Evolutionary conservation across 2,113 vertebrate species (phyloP).

Genomic region (Prinia subflava): DNA sequence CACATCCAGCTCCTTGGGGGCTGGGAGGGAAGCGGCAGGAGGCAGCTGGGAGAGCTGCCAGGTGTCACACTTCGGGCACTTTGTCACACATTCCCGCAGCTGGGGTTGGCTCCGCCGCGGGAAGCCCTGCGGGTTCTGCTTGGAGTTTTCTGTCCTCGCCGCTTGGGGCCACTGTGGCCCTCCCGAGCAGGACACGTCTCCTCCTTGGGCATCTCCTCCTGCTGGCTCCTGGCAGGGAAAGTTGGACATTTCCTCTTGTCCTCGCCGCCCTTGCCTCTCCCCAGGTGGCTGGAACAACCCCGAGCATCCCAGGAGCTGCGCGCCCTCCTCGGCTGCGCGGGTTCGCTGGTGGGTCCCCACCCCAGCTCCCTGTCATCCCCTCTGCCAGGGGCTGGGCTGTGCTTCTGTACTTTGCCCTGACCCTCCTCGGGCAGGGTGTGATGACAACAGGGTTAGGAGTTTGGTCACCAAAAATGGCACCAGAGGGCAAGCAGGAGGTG

Average conservation of each 20-base stretch:
- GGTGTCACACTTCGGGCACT: constrained; percentile 59
- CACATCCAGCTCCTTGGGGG: constrained; percentile 37
- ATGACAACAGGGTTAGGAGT: not conserved
- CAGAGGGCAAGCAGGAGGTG: not conserved
- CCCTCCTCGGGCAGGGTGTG: not conserved
- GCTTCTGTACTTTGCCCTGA: not conserved
- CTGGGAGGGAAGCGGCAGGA: constrained; percentile 54
- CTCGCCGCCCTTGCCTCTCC: not conserved
- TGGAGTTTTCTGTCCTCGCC: constrained; percentile 23
- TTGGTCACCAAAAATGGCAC: not conserved
- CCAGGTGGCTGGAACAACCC: not conserved
- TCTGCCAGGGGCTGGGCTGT: not conserved
- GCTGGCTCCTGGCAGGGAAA: not conserved
- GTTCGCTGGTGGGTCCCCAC: not conserved
- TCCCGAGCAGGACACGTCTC: constrained; percentile 2
- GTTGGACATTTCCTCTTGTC: not conserved
- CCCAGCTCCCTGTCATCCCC: not conserved
- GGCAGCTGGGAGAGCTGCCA: constrained; percentile 48
- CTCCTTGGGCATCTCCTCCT: not conserved
- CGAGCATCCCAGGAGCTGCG: not conserved
- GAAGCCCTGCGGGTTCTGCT: not conserved
- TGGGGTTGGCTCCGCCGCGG: not conserved
- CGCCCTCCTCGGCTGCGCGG: not conserved
- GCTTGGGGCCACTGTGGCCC: constrained; percentile 58
- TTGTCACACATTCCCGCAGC: constrained; percentile 53